Conservation (phyloP, 2,888 invertebrate species). For the Dyspetes luteomarginatus region DNA sequence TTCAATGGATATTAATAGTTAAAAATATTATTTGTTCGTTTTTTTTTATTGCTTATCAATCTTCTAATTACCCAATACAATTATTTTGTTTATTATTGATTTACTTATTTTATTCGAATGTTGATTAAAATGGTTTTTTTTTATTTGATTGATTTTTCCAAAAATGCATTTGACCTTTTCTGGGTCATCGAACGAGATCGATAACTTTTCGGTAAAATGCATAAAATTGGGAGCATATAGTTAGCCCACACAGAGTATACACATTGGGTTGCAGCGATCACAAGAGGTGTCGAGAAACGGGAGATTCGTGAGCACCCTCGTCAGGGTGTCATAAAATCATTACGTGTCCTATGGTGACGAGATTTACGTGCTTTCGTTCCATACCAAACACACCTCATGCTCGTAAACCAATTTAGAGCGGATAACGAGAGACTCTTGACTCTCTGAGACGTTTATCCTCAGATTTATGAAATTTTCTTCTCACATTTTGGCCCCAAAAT, state of each 20-base stretch:
- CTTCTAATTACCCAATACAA: no score
- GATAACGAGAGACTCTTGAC: conserved; percentile 38
- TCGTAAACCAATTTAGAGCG: conserved; percentile 69
- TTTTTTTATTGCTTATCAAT: no score
- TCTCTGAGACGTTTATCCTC: conserved; percentile 28
- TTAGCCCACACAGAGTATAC: not conserved
- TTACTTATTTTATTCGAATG: no score
- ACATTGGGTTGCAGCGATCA: not conserved
- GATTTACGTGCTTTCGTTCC: not conserved
- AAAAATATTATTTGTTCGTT: no score
- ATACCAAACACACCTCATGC: conserved; percentile 67
- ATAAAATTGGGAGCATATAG: not conserved
- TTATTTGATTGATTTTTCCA: not conserved
- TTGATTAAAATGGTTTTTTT: no score
- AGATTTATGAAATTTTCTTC: conserved; percentile 26
- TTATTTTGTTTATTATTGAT: no score
- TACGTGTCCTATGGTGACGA: not conserved
- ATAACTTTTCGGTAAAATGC: conserved; percentile 8
- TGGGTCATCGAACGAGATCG: not conserved
- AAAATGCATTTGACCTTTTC: conserved; percentile 48
- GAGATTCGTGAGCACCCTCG: not conserved
- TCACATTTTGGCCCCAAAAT: not conserved
- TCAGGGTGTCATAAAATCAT: not conserved
- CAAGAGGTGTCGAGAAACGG: not conserved
- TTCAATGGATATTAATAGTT: no score